phyloP scores from a whole-genome alignment of 1,140 invertebrate species.

The Antheraea pernyi region DNA sequence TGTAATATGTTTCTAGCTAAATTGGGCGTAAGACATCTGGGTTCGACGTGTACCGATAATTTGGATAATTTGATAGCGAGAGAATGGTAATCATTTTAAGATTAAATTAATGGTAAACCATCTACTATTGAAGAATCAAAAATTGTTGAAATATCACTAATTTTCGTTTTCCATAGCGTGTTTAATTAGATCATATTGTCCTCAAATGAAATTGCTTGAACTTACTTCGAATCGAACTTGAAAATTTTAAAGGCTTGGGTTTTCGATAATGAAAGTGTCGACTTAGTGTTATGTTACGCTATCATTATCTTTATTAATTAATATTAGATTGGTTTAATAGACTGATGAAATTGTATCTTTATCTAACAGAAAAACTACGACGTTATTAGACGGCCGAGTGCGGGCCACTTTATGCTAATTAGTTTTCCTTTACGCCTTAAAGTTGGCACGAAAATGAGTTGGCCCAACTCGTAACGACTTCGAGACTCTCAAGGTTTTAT shows the following conservation, averaged over 20 bases:
- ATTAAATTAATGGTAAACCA: neutral
- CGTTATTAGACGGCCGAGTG: slow-evolving; percentile 6
- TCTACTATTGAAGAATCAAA: neutral
- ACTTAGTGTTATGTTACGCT: neutral
- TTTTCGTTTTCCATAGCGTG: neutral
- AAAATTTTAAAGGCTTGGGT: neutral
- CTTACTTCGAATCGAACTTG: neutral
- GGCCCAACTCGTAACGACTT: slow-evolving; percentile 15
- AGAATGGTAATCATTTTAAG: neutral
- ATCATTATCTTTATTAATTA: neutral
- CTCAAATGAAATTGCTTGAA: neutral
- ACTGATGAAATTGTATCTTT: neutral
- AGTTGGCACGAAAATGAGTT: slow-evolving; percentile 16
- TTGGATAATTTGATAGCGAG: neutral
- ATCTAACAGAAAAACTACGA: slow-evolving; percentile 8
- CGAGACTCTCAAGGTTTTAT: slow-evolving; percentile 16
- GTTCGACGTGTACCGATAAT: slow-evolving; percentile 5
- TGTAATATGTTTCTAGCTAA: slow-evolving; percentile 52
- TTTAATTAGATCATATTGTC: too few relatives aligned
- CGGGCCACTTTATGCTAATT: slow-evolving; percentile 17
- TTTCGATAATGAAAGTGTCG: neutral
- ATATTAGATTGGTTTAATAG: neutral
- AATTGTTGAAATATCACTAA: neutral
- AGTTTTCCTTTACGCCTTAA: slow-evolving; percentile 18
- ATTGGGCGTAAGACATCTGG: slow-evolving; percentile 39